Conservation (phyloP, 2,113 vertebrate genomes). For the Cygnus buccinator region DNA sequence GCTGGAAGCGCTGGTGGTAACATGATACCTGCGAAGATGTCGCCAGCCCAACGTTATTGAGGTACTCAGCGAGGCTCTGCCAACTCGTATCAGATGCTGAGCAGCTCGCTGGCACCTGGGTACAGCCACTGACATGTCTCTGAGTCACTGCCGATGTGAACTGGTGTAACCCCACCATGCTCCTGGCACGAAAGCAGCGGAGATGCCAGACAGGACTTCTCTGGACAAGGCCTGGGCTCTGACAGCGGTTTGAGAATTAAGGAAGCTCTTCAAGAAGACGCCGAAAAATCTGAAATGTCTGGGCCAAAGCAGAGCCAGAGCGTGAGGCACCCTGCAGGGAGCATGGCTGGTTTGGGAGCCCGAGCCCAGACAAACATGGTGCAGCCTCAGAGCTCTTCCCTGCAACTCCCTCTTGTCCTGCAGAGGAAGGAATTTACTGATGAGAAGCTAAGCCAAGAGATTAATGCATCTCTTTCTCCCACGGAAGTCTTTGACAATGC, state of each 20-base stretch:
- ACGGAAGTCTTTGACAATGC: neutral
- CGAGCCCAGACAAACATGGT: neutral
- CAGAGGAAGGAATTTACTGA: neutral
- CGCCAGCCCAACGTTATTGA: accelerated
- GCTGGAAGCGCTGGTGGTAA: neutral
- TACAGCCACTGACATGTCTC: neutral
- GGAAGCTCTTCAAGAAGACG: neutral
- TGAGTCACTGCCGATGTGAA: neutral
- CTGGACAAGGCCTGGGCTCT: neutral
- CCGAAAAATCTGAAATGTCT: neutral
- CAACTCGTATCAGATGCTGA: neutral
- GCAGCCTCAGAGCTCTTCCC: neutral
- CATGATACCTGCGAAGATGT: neutral
- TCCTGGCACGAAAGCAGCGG: neutral
- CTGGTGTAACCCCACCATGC: accelerated
- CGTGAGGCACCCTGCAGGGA: accelerated
- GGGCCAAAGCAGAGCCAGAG: neutral
- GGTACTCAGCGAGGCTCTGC: neutral
- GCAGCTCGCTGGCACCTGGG: neutral
- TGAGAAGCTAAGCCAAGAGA: neutral
- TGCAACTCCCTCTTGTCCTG: neutral
- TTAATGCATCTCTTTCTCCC: neutral
- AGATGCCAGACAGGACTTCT: neutral
- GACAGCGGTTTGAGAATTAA: neutral
- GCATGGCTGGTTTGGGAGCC: neutral